Percentiles rank a stretch among this genome's conserved stretches.
These are phyloP conservation scores for Hofmannophila pseudospretella DNA, from an alignment of 2,888 invertebrate genomes.

Conservation along the genomic window DNA sequence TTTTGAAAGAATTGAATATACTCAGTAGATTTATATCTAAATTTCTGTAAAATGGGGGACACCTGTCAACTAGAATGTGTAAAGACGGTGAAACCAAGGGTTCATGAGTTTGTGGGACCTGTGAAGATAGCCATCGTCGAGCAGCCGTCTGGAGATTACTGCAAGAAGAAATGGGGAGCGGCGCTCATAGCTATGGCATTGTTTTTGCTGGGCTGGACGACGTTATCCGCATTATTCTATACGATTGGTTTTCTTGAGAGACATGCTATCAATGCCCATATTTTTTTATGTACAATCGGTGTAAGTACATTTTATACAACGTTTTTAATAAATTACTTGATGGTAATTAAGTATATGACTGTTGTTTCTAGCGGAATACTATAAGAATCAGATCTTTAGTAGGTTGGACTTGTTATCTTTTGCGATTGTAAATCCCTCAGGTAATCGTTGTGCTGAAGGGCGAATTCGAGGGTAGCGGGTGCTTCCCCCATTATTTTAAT, in stretches of 20 bases:
- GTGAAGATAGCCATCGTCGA: slow-evolving; percentile 53
- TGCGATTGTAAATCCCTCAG: no score
- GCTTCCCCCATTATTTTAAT: no score
- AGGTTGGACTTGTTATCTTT: no score
- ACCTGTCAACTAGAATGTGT: slow-evolving; percentile 40
- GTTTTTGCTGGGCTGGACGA: slow-evolving; percentile 34
- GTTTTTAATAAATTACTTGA: no score
- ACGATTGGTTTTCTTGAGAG: slow-evolving; percentile 25
- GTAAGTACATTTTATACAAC: slow-evolving; percentile 28
- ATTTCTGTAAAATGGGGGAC: slow-evolving; percentile 1
- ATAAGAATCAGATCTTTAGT: no score
- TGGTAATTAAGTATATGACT: no score
- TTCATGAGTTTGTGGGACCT: slow-evolving; percentile 44
- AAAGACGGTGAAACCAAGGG: slow-evolving; percentile 12
- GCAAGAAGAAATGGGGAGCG: slow-evolving; percentile 24
- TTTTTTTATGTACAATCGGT: slow-evolving; percentile 42
- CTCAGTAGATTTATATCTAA: no score
- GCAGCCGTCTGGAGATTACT: slow-evolving; percentile 25
- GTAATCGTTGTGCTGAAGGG: no score
- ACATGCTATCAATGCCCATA: slow-evolving; percentile 27
- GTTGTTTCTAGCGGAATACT: no score
- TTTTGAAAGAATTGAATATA: no score
- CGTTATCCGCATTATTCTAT: slow-evolving; percentile 30
- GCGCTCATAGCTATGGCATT: slow-evolving; percentile 31
- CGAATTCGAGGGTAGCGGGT: no score